These are phyloP conservation scores for Magallana ariakensis DNA, from an alignment of 1,140 invertebrate species.

Conservation along the genomic window DNA sequence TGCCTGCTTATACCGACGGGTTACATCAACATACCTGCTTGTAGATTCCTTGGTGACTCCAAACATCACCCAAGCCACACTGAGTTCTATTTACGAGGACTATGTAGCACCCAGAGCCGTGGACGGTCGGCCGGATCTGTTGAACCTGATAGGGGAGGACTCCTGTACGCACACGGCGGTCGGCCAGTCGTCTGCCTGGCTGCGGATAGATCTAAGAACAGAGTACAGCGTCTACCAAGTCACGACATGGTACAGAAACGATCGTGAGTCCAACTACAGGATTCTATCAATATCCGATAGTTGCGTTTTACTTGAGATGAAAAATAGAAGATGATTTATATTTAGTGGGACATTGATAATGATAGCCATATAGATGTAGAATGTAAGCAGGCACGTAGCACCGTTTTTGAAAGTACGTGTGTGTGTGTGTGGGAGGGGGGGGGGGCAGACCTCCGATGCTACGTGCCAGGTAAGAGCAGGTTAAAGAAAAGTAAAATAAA, in stretches of 20 bases:
- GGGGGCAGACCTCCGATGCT: no score
- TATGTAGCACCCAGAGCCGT: not conserved
- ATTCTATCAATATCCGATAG: not conserved
- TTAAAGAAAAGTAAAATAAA: not conserved
- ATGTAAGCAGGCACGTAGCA: no score
- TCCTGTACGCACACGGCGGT: not conserved
- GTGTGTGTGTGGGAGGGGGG: no score
- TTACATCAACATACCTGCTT: not conserved
- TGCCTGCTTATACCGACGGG: no score
- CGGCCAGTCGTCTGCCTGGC: not conserved
- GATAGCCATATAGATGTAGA: not conserved
- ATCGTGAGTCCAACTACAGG: not conserved
- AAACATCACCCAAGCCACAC: not conserved
- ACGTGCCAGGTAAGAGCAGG: no score
- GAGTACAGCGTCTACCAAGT: slow-evolving; percentile 7
- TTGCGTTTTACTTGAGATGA: not conserved
- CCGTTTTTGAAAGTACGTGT: no score
- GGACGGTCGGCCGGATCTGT: not conserved
- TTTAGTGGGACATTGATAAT: not conserved
- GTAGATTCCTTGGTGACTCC: not conserved
- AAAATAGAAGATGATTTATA: not conserved
- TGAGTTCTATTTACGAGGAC: not conserved
- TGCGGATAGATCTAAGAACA: not conserved
- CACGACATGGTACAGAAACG: not conserved
- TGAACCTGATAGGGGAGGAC: not conserved